Base-by-base conservation (phyloP, 2,113 vertebrate species). In the Varanus komodoensis region DNA sequence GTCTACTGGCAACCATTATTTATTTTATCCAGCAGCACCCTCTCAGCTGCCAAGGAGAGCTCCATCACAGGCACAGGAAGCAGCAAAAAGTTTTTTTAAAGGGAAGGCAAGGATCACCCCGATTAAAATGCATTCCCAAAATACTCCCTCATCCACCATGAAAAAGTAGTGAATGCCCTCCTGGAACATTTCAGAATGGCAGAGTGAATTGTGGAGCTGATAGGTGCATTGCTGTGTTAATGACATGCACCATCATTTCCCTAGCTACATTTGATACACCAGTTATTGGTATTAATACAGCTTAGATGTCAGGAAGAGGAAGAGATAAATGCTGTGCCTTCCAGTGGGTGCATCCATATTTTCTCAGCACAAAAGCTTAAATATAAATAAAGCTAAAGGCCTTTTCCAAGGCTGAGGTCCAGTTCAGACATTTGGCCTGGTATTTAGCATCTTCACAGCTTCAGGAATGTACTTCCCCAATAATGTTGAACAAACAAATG, bases 331-430 rank as follows among this genome's bases (percentile, higher is more conserved):
- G 82, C 1, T 68, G 23, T 67, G 57, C 61, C 82, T 84, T 44
- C 14, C 23, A 80, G 48, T 34, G 38, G 54, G 61, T 27, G n/a
- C 32, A 38, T 61, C 38, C 38, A 27, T 68, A 38, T 68, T 84
- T 44, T 6, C 64, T 48, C 64, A 44, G 73, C 86, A 77, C 8
- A 88, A 91, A 91, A 84, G 68, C 27, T 87, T 57, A 77, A 44
- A 77, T 34, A 19, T 34, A 74, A 74, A 34, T 34, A 74, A 1
- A 69, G 81, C 75, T 78, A 77, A 14, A 50, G 29, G 6, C 5
- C 29, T 38, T 89, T 83, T n/a, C 67, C 38, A 27, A 71, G 52
- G 54, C 52, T 50, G 34, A 54, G 64, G 82, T 11, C 44, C 48
- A n/a, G 7, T 0, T n/a, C 1, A 73, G 50, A 77, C 25, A 38